Conservation (phyloP, 2,797 vertebrate genomes). For the Coregonus sp. region DNA sequence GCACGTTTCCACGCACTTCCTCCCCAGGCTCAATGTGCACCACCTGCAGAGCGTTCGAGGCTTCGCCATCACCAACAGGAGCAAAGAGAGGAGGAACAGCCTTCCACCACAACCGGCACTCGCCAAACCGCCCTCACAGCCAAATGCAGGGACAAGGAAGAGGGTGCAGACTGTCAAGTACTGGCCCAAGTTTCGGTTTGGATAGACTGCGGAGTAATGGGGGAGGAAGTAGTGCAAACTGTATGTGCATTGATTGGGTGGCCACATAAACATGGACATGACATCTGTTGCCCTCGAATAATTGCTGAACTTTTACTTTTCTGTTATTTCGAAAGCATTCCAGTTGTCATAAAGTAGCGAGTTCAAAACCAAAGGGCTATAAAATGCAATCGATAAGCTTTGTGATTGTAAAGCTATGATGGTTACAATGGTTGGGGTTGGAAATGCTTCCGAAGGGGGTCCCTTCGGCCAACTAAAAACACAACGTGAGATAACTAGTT, state of each 20-base stretch:
- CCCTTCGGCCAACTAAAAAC: not conserved
- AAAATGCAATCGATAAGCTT: constrained; percentile 20
- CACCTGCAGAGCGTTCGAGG: constrained; percentile 76
- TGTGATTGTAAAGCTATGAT: constrained; percentile 5
- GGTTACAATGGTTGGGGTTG: not conserved
- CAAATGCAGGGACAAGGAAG: constrained; percentile 27
- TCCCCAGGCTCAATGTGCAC: constrained; percentile 83
- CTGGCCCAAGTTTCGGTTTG: constrained; percentile 80
- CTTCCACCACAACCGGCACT: constrained; percentile 38
- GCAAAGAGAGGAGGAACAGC: constrained; percentile 75
- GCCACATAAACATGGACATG: constrained; percentile 60
- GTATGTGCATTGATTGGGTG: too few species aligned
- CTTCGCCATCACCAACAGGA: constrained; percentile 82
- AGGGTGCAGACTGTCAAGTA: constrained; percentile 68
- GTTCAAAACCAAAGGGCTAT: constrained; percentile 47
- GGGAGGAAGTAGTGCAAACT: too few species aligned
- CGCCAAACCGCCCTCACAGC: constrained; percentile 17
- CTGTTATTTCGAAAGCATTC: constrained; percentile 63
- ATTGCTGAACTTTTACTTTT: constrained; percentile 1
- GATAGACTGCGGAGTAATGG: constrained; percentile 58
- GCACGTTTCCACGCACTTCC: constrained; percentile 92
- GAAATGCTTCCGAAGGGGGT: not conserved
- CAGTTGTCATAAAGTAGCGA: constrained; percentile 31
- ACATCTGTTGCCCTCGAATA: not conserved
- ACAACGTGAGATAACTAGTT: too few species aligned